Conservation (phyloP, 2,888 invertebrate genomes). For the Agonopterix heracliana region DNA sequence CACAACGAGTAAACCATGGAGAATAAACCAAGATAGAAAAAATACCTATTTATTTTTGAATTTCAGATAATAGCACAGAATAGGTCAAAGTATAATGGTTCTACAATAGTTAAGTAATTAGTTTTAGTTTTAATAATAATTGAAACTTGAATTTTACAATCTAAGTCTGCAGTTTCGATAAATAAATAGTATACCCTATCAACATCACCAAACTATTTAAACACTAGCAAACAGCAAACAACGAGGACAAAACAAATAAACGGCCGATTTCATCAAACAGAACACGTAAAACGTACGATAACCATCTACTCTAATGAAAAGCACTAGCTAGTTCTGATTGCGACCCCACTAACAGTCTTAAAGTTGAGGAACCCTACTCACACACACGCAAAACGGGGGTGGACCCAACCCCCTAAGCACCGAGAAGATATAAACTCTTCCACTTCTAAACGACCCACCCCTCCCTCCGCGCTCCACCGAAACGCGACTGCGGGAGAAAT, state of each 20-base stretch:
- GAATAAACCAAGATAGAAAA: no score
- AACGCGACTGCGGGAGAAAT: constrained; percentile 21
- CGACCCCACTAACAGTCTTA: constrained; percentile 72
- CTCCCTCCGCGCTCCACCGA: constrained; percentile 20
- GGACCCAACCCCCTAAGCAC: constrained; percentile 46
- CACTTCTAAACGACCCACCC: constrained; percentile 29
- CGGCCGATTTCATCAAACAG: constrained; percentile 50
- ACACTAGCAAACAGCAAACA: constrained; percentile 23
- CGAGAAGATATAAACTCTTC: constrained; percentile 47
- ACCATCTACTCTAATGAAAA: constrained; percentile 72
- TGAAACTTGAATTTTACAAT: no score
- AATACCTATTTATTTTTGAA: no score
- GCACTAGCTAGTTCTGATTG: constrained; percentile 64
- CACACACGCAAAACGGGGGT: constrained; percentile 35
- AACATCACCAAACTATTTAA: constrained; percentile 15
- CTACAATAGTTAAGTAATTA: no score
- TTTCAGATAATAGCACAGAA: no score
- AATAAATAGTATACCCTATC: background rate
- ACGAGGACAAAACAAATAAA: constrained; percentile 34
- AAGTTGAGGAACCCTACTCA: constrained; percentile 51
- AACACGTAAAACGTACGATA: constrained; percentile 53
- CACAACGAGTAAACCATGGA: no score
- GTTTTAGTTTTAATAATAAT: no score
- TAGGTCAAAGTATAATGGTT: no score
- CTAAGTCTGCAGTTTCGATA: background rate